Evolutionary conservation across 2,113 vertebrate genomes (phyloP), one percentile per base, ranked within the genome.

Genomic region (Pardalotus punctatus): DNA sequence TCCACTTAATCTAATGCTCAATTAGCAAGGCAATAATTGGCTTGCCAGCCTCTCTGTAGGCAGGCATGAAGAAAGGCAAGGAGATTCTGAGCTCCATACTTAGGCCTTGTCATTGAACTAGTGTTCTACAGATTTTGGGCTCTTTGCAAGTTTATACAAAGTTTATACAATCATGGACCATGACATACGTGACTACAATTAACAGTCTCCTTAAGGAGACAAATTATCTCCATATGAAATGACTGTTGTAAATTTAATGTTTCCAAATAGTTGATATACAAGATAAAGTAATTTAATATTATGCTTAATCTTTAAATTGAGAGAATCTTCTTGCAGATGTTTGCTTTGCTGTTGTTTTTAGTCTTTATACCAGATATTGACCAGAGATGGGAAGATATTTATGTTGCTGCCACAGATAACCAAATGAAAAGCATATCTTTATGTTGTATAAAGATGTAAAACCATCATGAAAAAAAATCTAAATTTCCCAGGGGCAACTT

Each of bases 201-300:
- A 95, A 91, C 70, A 88, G 57, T 79, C 42, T 95, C 65, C 90
- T 95, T 53, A 87, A 62, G 42, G 7, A 86, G 14, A 94, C 60
- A 95, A 95, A 40, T 43, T 96, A 97, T 96, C 96, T 97, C 71
- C 67, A 29, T 91, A 45, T 77, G 73, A 96, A 95, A 92, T 93
- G 84, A 72, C 66, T 95, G 67, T 85, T 96, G 79, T 89, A 95
- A 97, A 94, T 93, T 77, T 97, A 97, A 94, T 96, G 69, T 96
- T 94, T 93, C 80, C n/a, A 94, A 97, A 94, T 64, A 95, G 48
- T 94, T 95, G 69, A 78, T 93, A 82, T 73, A 94, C n/a, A 93
- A 96, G 85, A 86, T 57, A 90, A 91, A 93, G 45, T 69, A 71
- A 92, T 97, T 97, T 97, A 85, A 60, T 85, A 79, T 85, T 81